phyloP scores from a whole-genome alignment of 2,113 vertebrate genomes.

The Neolamprologus sp. region DNA sequence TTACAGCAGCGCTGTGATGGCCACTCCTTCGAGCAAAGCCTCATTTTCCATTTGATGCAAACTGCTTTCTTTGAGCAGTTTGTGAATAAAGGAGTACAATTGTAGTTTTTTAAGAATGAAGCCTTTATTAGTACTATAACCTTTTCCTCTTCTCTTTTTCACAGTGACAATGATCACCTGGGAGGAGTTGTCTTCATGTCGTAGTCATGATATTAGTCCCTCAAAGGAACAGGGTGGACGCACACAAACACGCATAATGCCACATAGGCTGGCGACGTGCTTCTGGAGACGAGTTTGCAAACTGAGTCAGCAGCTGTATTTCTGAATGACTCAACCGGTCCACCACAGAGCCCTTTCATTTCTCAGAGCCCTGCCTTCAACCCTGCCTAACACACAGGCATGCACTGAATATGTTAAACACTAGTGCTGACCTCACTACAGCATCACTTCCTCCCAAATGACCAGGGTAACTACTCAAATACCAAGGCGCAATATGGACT shows the following conservation, averaged over 20 bases:
- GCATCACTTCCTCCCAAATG: slow-evolving; percentile 47
- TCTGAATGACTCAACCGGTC: slow-evolving; percentile 55
- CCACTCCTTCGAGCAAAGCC: slow-evolving; percentile 28
- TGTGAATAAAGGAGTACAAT: neutral
- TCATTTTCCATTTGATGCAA: slow-evolving; percentile 9
- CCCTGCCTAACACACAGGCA: slow-evolving; percentile 22
- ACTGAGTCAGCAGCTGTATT: slow-evolving; percentile 63
- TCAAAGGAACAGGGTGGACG: neutral
- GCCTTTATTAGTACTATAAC: neutral
- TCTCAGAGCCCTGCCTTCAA: slow-evolving; percentile 37
- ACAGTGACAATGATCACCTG: neutral
- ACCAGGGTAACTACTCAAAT: neutral
- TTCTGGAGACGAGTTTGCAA: slow-evolving; percentile 35
- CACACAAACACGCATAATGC: neutral
- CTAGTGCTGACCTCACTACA: slow-evolving; percentile 20
- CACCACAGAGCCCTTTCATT: slow-evolving; percentile 44
- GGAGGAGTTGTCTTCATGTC: neutral
- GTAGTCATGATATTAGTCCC: neutral
- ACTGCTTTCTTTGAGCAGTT: neutral
- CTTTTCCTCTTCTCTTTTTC: neutral
- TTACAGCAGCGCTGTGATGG: slow-evolving; percentile 13
- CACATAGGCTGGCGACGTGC: neutral
- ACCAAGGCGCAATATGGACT: neutral
- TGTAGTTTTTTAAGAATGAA: neutral
- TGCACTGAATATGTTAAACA: neutral